phyloP scores from a whole-genome alignment of 1,140 invertebrate genomes.

The Drosophila ironensis region DNA sequence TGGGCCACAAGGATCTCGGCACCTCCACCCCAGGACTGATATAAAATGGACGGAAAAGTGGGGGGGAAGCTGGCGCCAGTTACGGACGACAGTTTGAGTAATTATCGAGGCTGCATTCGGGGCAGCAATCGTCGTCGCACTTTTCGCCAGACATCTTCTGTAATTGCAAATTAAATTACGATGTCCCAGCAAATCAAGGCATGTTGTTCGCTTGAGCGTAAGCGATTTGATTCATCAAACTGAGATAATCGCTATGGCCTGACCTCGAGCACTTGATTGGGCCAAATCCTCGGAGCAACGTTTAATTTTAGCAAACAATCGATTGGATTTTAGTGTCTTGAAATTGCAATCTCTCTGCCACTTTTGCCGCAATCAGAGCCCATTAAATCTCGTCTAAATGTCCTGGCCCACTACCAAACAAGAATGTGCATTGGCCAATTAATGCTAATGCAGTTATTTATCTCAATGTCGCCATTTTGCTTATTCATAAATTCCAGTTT shows the following conservation, averaged over 20 bases:
- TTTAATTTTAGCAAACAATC: neutral
- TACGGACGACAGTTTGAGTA: conserved; percentile 76
- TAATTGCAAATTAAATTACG: conserved; percentile 79
- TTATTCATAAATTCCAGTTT: conserved; percentile 48
- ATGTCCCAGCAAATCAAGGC: conserved; percentile 24
- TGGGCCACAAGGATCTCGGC: conserved; percentile 28
- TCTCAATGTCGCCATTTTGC: conserved; percentile 61
- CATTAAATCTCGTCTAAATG: neutral
- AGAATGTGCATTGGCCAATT: conserved; percentile 25
- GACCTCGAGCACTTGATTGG: conserved; percentile 20
- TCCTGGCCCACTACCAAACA: neutral
- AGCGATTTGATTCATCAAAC: conserved; percentile 62
- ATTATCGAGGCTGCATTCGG: conserved; percentile 73
- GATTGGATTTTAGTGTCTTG: neutral
- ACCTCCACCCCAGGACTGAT: conserved; percentile 9
- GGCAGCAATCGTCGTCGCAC: conserved; percentile 36
- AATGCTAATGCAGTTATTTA: conserved; percentile 64
- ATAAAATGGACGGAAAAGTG: neutral
- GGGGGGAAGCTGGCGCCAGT: conserved; percentile 28
- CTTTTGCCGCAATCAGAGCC: neutral
- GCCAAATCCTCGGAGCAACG: neutral
- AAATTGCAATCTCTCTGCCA: neutral
- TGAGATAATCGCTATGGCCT: conserved; percentile 18
- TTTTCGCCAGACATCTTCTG: conserved; percentile 63
- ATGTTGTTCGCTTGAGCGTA: conserved; percentile 49